These are phyloP conservation scores for Araneus ventricosus DNA, from an alignment of 1,140 invertebrate species.

Conservation along the genomic window DNA sequence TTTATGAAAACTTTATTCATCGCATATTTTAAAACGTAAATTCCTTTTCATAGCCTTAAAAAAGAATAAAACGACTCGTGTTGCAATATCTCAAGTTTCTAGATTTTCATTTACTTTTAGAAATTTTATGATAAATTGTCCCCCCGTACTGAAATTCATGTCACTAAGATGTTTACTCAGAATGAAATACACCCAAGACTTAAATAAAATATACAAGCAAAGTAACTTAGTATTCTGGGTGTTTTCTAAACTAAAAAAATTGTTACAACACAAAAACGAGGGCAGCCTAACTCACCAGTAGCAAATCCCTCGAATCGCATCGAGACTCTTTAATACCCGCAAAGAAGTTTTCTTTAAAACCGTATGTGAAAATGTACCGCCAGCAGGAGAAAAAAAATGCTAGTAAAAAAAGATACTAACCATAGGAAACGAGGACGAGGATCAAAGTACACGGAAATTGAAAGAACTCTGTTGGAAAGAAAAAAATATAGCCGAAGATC, in stretches of 20 bases:
- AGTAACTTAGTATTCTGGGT: background rate
- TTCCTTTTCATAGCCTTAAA: background rate
- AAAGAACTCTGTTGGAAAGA: conserved; percentile 32
- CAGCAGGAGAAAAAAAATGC: background rate
- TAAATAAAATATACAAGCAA: conserved; percentile 10
- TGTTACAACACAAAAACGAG: background rate
- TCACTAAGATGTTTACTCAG: background rate
- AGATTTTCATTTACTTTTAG: background rate
- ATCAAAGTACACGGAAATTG: conserved; percentile 71
- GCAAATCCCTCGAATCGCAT: conserved; percentile 52
- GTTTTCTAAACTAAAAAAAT: background rate
- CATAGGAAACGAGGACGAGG: conserved; percentile 49
- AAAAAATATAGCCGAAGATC: conserved; percentile 50
- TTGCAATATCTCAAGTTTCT: background rate
- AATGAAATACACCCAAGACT: background rate
- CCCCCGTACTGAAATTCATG: background rate
- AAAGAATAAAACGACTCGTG: background rate
- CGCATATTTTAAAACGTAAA: background rate
- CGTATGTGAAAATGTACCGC: conserved; percentile 28
- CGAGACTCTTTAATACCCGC: background rate
- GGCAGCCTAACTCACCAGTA: background rate
- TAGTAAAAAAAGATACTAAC: background rate
- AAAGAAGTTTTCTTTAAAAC: conserved; percentile 53
- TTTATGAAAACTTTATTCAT: no score
- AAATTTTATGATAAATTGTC: conserved; percentile 6